These are phyloP conservation scores for Pterocles gutturalis DNA, from an alignment of 2,113 vertebrate genomes.

Conservation along the genomic window DNA sequence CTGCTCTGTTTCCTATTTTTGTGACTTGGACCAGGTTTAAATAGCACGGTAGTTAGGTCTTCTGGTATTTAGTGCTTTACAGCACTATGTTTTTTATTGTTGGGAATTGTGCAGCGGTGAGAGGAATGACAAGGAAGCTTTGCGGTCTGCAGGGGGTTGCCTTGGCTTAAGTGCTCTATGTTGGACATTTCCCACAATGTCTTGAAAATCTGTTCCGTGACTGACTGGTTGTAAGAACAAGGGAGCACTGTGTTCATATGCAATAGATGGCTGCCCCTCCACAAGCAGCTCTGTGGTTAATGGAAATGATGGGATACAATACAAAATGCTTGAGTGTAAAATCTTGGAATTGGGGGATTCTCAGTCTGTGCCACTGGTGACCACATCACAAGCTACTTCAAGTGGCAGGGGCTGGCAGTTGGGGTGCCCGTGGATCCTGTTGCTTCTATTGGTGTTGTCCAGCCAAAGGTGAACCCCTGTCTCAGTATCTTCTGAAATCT, in stretches of 20 bases:
- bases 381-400: background rate
- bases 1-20: background rate
- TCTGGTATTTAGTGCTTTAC: background rate
- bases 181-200: background rate
- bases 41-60: background rate
- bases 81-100: background rate
- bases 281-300: background rate
- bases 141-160: background rate
- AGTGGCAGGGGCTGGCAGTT: accelerated
- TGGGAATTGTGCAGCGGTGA: background rate
- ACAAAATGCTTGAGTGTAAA: background rate
- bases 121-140: background rate
- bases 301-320: background rate
- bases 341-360: background rate
- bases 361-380: background rate
- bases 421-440: background rate
- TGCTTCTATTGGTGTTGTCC: background rate
- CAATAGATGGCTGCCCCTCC: background rate
- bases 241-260: background rate
- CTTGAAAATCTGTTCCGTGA: background rate
- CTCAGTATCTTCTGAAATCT: background rate
- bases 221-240: background rate
- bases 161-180: background rate
- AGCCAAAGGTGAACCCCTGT: background rate
- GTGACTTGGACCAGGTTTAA: background rate